These are phyloP conservation scores for Misgurnus anguillicaudatus DNA, from an alignment of 2,113 vertebrate species.

Conservation along the genomic window DNA sequence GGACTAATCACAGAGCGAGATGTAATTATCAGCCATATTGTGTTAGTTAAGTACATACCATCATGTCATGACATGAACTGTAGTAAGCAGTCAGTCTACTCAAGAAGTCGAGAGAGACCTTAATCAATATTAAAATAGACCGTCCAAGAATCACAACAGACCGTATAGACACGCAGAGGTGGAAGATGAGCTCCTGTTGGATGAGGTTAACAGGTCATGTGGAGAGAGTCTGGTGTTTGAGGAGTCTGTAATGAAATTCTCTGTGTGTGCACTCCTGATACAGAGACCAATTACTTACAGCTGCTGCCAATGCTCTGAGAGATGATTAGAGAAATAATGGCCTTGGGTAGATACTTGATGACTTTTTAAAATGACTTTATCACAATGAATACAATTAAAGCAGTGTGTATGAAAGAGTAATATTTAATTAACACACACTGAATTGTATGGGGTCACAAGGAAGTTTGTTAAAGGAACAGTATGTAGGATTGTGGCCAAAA, in stretches of 20 bases:
- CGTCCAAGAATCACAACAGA: constrained; percentile 16
- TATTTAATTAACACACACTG: neutral
- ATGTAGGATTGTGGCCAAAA: too few relatives aligned
- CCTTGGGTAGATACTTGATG: neutral
- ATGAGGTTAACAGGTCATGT: constrained; percentile 25
- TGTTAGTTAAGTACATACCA: constrained; percentile 4
- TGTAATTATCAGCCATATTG: constrained; percentile 45
- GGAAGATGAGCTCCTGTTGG: neutral
- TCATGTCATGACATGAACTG: neutral
- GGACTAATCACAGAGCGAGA: constrained; percentile 32
- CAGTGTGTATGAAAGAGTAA: neutral
- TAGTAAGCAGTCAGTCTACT: neutral
- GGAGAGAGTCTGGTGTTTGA: neutral
- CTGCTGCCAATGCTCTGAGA: constrained; percentile 6
- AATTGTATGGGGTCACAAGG: neutral
- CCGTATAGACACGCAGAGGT: neutral
- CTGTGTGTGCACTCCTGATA: constrained; percentile 14
- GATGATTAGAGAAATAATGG: constrained; percentile 36
- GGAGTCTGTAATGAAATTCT: constrained; percentile 7
- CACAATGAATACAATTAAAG: neutral
- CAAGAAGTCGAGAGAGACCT: neutral
- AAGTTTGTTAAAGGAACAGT: too few relatives aligned
- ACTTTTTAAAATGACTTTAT: neutral
- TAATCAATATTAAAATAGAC: constrained; percentile 26
- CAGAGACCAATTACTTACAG: constrained; percentile 9